Conservation (phyloP, 2,888 invertebrate genomes). For the Drosophila helvetica region DNA sequence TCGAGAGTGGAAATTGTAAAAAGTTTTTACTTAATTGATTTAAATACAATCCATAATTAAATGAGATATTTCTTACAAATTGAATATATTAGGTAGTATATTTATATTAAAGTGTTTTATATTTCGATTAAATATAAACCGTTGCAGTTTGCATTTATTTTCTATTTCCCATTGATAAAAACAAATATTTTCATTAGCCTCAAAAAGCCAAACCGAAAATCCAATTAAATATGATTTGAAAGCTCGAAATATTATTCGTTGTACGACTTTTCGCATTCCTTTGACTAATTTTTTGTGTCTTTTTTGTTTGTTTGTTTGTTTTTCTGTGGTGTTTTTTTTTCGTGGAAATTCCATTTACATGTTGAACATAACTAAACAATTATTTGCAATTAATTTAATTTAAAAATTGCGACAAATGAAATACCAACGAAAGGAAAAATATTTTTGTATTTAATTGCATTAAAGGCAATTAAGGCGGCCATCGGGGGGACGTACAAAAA, state of each 20-base stretch:
- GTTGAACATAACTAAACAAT: slow-evolving; percentile 58
- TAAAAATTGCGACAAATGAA: slow-evolving; percentile 53
- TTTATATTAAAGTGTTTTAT: no score
- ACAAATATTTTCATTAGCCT: background rate
- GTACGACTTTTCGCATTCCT: slow-evolving; percentile 6
- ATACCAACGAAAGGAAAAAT: slow-evolving; percentile 50
- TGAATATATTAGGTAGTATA: no score
- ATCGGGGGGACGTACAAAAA: slow-evolving; percentile 1
- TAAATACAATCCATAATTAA: no score
- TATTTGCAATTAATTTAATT: slow-evolving; percentile 53
- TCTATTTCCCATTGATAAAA: background rate
- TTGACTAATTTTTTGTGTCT: slow-evolving; percentile 3
- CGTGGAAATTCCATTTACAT: slow-evolving; percentile 56
- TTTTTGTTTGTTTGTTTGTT: slow-evolving; percentile 7
- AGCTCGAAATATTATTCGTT: background rate
- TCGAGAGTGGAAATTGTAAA: no score
- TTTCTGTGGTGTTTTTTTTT: slow-evolving; percentile 11
- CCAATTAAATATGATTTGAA: slow-evolving; percentile 4
- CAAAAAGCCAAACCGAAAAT: background rate
- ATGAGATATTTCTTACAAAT: no score
- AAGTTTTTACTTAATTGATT: no score
- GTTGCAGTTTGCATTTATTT: no score
- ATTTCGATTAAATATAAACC: no score
- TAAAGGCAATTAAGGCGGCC: slow-evolving; percentile 64
- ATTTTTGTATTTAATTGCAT: slow-evolving; percentile 73